Evolutionary conservation across 2,113 vertebrate genomes (phyloP), one percentile per base, ranked within the genome.

Genomic region (Prochilodus magdalenae): DNA sequence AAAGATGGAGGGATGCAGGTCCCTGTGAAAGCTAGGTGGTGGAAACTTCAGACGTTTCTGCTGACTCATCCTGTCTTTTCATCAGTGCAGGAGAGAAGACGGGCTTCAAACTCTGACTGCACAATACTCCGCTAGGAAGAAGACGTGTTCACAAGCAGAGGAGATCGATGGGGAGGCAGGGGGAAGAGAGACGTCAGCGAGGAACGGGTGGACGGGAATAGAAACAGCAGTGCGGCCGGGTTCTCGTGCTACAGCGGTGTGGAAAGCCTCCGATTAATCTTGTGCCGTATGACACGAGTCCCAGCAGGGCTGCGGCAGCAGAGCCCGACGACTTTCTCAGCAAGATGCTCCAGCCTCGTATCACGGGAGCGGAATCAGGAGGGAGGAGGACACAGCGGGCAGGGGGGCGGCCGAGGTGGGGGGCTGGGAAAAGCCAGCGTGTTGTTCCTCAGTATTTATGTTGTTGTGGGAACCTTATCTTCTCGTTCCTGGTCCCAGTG

Each of bases 331-430:
- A 70, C 66, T 40, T 14, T 44, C 66, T 70, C 24, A 27, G 66
- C 66, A 5, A 70, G 33, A 70, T 3, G 33, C 29, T 20, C 30
- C 65, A 20, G 29, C 27, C 29, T 66, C 16, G 16, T 20, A 69
- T 40, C 33, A 40, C 18, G 11, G 57, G 20, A 30, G 75, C 15
- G n/a, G 62, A 18, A 73, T 26, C 63, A 57, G 36, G 74, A 74
- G 49, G 72, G 49, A 75, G 16, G 44, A 51, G 59, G 40, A 84
- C n/a, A n/a, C n/a, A n/a, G n/a, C n/a, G n/a, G n/a, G n/a, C 11
- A 51, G 59, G 27, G 30, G 33, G 22, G 44, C 27, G 69, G 27
- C 20, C 51, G 47, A n/a, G 30, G 63, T 40, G 67, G 16, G 77
- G 27, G 79, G 18, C 57, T 6, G 40, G 8, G 36, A 36, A 5